Evolutionary conservation across 2,797 vertebrate genomes (phyloP).

Genomic region (Lophotriccus pileatus): DNA sequence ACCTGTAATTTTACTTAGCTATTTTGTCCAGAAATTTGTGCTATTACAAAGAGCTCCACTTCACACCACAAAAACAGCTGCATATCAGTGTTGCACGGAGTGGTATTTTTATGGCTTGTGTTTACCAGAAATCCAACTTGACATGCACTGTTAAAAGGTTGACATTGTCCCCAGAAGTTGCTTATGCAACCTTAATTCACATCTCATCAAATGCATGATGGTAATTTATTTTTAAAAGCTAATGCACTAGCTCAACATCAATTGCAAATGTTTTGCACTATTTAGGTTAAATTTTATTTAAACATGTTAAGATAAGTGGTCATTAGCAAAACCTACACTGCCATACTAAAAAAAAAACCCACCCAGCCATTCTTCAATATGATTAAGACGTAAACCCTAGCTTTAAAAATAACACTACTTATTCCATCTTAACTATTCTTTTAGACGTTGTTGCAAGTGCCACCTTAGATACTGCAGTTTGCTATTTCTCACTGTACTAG

Average conservation of each 20-base stretch:
- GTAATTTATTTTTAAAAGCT: background rate
- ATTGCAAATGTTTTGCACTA: background rate
- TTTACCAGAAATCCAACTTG: background rate
- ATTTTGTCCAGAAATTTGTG: background rate
- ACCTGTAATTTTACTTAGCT: background rate
- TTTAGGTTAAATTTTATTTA: background rate
- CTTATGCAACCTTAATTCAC: background rate
- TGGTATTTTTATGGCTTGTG: background rate
- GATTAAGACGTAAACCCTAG: background rate
- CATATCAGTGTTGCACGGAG: background rate
- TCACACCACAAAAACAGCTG: background rate
- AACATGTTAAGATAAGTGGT: background rate
- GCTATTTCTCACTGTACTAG: background rate
- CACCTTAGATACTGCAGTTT: background rate
- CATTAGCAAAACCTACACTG: background rate
- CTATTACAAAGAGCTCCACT: background rate
- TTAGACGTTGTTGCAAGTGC: background rate
- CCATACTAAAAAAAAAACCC: background rate
- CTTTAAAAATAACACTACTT: background rate
- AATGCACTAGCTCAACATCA: background rate
- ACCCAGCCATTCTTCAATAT: background rate
- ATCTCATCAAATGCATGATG: background rate
- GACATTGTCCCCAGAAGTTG: background rate
- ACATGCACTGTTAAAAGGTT: background rate
- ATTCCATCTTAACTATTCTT: background rate